These are phyloP conservation scores for Meta bourneti DNA, from an alignment of 2,888 invertebrate genomes.

Conservation along the genomic window DNA sequence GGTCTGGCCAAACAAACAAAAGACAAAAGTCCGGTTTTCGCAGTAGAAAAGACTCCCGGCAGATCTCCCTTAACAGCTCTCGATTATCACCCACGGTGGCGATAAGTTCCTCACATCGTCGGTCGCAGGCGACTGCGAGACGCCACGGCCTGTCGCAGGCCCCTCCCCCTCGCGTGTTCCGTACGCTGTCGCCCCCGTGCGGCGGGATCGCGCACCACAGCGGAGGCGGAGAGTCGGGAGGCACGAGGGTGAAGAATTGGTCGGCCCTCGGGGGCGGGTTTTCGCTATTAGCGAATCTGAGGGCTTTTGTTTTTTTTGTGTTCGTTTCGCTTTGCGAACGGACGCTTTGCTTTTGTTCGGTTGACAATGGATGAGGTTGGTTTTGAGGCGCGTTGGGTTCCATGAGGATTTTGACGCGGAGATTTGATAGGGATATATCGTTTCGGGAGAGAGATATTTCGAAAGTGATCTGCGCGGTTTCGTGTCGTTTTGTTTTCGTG, in stretches of 20 bases:
- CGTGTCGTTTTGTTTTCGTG: too few species aligned
- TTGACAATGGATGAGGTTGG: constrained; percentile 44
- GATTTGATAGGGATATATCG: neutral
- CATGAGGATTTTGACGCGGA: constrained; percentile 26
- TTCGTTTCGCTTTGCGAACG: constrained; percentile 22
- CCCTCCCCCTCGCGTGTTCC: constrained; percentile 57
- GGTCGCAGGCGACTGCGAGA: constrained; percentile 61
- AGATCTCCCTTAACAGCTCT: neutral
- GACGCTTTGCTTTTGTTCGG: constrained; percentile 37
- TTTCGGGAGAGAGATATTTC: too few species aligned
- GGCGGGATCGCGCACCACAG: constrained; percentile 76
- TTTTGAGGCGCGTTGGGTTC: constrained; percentile 35
- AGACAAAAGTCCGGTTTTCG: neutral
- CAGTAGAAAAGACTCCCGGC: neutral
- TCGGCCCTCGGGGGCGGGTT: constrained; percentile 63
- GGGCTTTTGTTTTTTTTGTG: constrained; percentile 57
- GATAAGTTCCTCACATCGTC: constrained; percentile 66
- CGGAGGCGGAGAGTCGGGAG: constrained; percentile 59
- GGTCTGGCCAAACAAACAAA: constrained; percentile 1
- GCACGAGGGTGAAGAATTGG: constrained; percentile 43
- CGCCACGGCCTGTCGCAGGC: constrained; percentile 54
- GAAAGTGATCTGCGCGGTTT: too few species aligned
- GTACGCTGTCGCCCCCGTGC: constrained; percentile 75
- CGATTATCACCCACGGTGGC: constrained; percentile 46
- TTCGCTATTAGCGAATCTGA: constrained; percentile 71